Evolutionary conservation across 2,888 invertebrate species (phyloP).

Genomic region (Eupithecia centaureata): DNA sequence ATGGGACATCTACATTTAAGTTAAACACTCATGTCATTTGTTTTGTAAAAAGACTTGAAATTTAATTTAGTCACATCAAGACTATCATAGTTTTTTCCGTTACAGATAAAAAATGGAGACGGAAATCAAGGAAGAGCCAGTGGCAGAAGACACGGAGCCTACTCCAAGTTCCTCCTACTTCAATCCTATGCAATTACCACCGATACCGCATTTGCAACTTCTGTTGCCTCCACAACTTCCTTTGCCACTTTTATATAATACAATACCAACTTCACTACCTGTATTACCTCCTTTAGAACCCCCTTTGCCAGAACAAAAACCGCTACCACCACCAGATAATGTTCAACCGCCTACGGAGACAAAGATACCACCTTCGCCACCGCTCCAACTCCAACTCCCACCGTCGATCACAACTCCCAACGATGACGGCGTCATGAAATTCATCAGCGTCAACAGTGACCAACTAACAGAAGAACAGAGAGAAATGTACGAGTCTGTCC

Average conservation of each 20-base stretch:
- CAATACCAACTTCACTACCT: slow-evolving; percentile 3
- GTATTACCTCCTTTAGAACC: slow-evolving; percentile 3
- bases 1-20: neutral
- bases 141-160: slow-evolving; percentile 21
- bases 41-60: neutral
- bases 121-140: slow-evolving; percentile 36
- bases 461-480: slow-evolving; percentile 70
- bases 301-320: neutral
- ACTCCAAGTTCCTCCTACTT: slow-evolving; percentile 18
- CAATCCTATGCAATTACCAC: neutral
- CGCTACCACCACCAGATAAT: neutral
- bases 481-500: slow-evolving; percentile 77
- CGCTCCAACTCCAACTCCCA: neutral
- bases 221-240: slow-evolving; percentile 3
- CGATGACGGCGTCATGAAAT: slow-evolving; percentile 60
- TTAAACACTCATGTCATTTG: neutral
- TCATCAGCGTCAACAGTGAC: slow-evolving; percentile 70
- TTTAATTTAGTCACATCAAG: neutral
- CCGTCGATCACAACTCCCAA: slow-evolving; percentile 15
- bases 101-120: slow-evolving; percentile 44
- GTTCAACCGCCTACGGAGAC: neutral
- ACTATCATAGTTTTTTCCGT: slow-evolving; percentile 13
- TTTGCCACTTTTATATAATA: neutral
- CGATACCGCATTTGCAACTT: neutral
- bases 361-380: neutral